Percentiles rank a stretch among this genome's conserved stretches.
These are phyloP conservation scores for Micoletzkya japonica DNA, from an alignment of 2,888 invertebrate genomes.

Conservation along the genomic window DNA sequence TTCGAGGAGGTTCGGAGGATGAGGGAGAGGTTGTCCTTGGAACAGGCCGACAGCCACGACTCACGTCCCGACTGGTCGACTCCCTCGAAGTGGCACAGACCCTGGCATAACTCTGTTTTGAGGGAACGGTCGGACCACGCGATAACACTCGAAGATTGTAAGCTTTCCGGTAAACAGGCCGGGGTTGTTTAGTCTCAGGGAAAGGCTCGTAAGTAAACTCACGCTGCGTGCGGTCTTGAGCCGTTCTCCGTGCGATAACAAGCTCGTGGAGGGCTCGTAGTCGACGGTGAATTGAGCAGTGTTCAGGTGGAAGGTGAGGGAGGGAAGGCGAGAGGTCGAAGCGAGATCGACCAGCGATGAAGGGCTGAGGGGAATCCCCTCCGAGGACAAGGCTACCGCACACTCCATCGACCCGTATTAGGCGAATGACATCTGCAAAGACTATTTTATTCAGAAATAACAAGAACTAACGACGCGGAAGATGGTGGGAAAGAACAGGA, in stretches of 20 bases:
- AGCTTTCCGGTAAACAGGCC: no score
- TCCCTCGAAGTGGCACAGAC: constrained; percentile 25
- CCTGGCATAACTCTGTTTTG: no score
- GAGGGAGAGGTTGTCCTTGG: constrained; percentile 11
- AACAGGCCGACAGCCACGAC: constrained; percentile 27
- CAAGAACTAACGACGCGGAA: neutral
- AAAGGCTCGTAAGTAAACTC: no score
- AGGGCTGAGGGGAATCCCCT: constrained; percentile 3
- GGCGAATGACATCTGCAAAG: neutral
- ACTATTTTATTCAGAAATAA: neutral
- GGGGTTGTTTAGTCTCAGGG: no score
- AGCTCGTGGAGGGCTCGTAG: constrained; percentile 3
- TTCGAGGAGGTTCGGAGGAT: constrained; percentile 28
- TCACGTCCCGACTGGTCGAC: constrained; percentile 17
- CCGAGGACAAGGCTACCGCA: neutral
- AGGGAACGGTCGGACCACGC: no score
- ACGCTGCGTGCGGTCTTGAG: neutral
- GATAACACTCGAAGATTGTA: no score
- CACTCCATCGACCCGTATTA: constrained; percentile 15
- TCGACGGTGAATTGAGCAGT: constrained; percentile 13
- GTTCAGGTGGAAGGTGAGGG: constrained; percentile 17
- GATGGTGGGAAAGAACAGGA: neutral
- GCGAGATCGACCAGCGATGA: constrained; percentile 1
- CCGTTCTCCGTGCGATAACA: neutral
- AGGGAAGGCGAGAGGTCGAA: constrained; percentile 1